These are phyloP conservation scores for Eristalinus sepulchralis DNA, from an alignment of 2,888 invertebrate genomes.

Conservation along the genomic window DNA sequence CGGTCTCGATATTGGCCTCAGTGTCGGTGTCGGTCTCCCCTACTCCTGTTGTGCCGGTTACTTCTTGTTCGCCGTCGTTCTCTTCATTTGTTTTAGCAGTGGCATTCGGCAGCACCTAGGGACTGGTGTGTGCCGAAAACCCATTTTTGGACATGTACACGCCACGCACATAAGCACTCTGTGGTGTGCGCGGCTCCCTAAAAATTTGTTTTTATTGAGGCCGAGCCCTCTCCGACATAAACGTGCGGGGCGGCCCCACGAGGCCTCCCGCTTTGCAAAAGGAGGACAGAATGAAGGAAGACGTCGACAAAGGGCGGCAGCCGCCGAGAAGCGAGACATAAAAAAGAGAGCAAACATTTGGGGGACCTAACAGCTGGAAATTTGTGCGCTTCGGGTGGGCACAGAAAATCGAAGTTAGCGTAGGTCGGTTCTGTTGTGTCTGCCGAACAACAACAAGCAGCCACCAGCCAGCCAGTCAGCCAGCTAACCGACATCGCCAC, in stretches of 20 bases:
- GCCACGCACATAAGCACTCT: conserved; percentile 18
- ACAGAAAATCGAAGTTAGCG: conserved; percentile 63
- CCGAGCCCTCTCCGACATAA: conserved; percentile 34
- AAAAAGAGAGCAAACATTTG: conserved; percentile 32
- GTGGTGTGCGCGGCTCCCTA: conserved; percentile 49
- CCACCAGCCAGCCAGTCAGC: not conserved
- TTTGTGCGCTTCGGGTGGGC: conserved; percentile 57
- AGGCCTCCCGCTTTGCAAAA: conserved; percentile 20
- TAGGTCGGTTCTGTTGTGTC: conserved; percentile 71
- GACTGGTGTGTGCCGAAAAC: conserved; percentile 32
- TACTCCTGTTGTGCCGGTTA: conserved; percentile 36
- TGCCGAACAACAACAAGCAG: conserved; percentile 9
- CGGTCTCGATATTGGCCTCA: not conserved
- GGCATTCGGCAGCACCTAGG: conserved; percentile 56
- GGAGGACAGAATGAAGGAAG: conserved; percentile 21
- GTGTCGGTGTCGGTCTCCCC: not conserved
- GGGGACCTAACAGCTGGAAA: conserved; percentile 68
- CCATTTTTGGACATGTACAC: conserved; percentile 40
- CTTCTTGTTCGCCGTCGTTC: conserved; percentile 7
- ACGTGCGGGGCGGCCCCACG: conserved; percentile 12
- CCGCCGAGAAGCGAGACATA: conserved; percentile 6
- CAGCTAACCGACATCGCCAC: conserved; percentile 14
- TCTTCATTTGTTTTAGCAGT: conserved; percentile 43
- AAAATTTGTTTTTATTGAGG: conserved; percentile 46
- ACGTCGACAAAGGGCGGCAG: conserved; percentile 32